Evolutionary conservation across 2,888 invertebrate genomes (phyloP).

Genomic region (Epirrhoe tristata): DNA sequence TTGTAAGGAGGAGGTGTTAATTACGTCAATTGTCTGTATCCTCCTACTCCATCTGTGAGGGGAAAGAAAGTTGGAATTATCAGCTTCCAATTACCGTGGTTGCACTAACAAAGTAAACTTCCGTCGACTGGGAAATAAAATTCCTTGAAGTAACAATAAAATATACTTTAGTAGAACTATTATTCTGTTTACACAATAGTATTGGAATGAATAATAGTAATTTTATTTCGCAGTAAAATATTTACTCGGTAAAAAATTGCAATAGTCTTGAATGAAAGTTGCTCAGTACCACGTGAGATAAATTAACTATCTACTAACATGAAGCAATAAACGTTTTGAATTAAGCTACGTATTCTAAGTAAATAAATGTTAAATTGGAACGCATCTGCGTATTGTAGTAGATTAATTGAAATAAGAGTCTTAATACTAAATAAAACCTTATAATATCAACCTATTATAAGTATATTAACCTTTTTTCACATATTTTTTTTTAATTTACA

Average conservation of each 20-base stretch:
- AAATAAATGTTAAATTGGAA: too few relatives aligned
- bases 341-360: too few relatives aligned
- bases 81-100: slow-evolving; percentile 42
- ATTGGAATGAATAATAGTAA: background rate
- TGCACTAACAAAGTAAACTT: slow-evolving; percentile 37
- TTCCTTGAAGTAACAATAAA: slow-evolving; percentile 16
- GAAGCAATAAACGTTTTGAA: too few relatives aligned
- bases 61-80: slow-evolving; percentile 42
- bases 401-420: too few relatives aligned
- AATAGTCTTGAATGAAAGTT: background rate
- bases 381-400: too few relatives aligned
- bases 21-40: slow-evolving; percentile 42
- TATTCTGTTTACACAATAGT: background rate
- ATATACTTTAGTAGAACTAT: slow-evolving; percentile 12
- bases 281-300: too few relatives aligned
- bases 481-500: too few relatives aligned
- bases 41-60: slow-evolving; percentile 32
- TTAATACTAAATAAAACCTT: too few relatives aligned
- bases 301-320: too few relatives aligned
- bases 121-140: slow-evolving; percentile 27
- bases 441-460: too few relatives aligned
- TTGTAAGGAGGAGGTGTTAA: slow-evolving; percentile 41
- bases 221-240: slow-evolving; percentile 3
- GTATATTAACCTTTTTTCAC: too few relatives aligned
- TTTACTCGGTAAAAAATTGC: background rate